Evolutionary conservation across 1,140 invertebrate genomes (phyloP), one percentile per base, ranked within the genome.

Genomic region (Bombus ignitus): DNA sequence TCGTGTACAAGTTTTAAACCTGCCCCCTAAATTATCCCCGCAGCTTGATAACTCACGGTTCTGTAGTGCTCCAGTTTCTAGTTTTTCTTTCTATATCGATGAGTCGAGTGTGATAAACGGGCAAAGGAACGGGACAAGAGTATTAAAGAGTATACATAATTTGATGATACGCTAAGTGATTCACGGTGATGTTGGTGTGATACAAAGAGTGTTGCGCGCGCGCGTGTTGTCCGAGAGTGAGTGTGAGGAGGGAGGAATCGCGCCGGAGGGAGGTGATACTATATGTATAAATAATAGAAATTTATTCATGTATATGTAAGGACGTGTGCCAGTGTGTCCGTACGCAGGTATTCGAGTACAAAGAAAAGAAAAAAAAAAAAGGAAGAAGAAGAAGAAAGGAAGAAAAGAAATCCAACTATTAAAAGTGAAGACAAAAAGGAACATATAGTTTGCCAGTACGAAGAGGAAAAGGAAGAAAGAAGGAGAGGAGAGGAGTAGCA

Each of bases 41-140:
- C 83, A 75, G 73, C 65, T 87, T 81, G 75, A 76, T 87, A 87
- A 89, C 75, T 81, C 39, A 89, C 71, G 84, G 88, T 89, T 89
- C 84, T 85, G 75, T 85, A 93, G 92, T 93, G 93, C 89, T 92
- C 92, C 91, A 92, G 90, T 93, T 93, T 86, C 71, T 70, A 80
- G 89, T 92, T 86, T 84, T 87, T 87, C 57, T 81, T 83, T 80
- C 86, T 87, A 44, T 81, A 85, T 92, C 57, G 87, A 91, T 92
- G 91, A 91, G 88, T 87, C 87, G 88, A 92, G 92, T 92, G 94
- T 93, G 93, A 94, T 94, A 93, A 91, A 90, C 76, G 57, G 39
- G 59, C n/a, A 35, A 62, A 89, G 91, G 15, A 35, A 35, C 15
- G 65, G 22, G 32, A 32, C 13, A 10, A 35, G 15, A 35, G 8